Conservation (phyloP, 2,113 vertebrate species). For the Drymodes brunneopygia region DNA sequence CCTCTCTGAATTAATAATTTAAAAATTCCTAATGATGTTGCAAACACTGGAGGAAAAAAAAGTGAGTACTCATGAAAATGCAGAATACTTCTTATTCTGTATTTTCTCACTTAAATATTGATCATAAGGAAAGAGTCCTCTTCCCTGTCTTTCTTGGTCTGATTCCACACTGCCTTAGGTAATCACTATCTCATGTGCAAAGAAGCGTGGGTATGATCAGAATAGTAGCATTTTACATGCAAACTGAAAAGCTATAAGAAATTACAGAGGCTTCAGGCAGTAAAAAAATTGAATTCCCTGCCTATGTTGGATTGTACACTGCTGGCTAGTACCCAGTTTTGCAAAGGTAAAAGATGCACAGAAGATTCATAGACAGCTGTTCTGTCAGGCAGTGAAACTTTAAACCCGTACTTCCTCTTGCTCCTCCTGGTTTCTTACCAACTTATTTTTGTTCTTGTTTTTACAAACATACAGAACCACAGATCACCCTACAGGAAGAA, state of each 20-base stretch:
- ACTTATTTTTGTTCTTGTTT: background rate
- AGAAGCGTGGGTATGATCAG: background rate
- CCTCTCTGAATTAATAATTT: background rate
- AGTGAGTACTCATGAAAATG: background rate
- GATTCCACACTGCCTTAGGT: background rate
- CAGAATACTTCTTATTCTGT: background rate
- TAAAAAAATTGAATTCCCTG: background rate
- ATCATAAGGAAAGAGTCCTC: background rate
- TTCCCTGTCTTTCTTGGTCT: background rate
- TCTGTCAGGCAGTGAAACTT: background rate
- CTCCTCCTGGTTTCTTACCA: background rate
- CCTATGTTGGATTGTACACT: background rate
- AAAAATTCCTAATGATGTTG: background rate
- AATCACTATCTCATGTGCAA: background rate
- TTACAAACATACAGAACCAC: background rate
- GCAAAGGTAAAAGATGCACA: background rate
- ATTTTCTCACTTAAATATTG: background rate
- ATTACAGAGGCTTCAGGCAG: background rate
- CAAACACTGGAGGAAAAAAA: background rate
- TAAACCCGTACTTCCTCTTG: background rate
- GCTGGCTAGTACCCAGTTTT: background rate
- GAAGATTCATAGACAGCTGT: background rate
- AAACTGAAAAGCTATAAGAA: background rate
- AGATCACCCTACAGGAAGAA: background rate
- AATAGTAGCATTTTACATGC: background rate